Evolutionary conservation across 2,113 vertebrate genomes (phyloP).

Genomic region (Ptychochromis oligacanthus): DNA sequence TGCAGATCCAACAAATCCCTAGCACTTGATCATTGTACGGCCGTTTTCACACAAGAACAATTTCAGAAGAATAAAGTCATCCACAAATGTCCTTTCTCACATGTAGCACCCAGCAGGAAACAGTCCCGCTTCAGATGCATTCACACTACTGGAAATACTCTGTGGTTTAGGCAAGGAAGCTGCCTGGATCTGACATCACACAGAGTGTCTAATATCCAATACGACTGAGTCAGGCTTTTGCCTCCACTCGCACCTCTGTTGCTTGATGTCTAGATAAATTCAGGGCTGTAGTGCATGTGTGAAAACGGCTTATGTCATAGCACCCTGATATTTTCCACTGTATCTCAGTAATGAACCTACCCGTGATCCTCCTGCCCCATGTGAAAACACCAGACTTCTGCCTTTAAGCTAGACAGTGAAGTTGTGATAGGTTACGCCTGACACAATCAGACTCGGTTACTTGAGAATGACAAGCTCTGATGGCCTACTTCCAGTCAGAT

Average conservation of each 20-base stretch:
- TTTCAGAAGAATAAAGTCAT: conserved; percentile 12
- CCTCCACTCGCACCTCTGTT: background rate
- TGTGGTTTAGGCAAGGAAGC: background rate
- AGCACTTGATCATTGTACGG: conserved; percentile 15
- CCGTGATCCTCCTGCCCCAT: background rate
- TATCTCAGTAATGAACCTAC: conserved; percentile 45
- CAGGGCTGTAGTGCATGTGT: background rate
- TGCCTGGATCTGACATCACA: conserved; percentile 8
- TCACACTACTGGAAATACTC: background rate
- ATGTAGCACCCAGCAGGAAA: background rate
- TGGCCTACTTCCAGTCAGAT: conserved; percentile 69
- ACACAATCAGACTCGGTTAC: conserved; percentile 57
- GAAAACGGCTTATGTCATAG: conserved; percentile 13
- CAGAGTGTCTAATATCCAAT: background rate
- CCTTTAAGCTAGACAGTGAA: conserved; percentile 30
- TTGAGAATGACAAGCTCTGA: conserved; percentile 49
- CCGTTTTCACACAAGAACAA: background rate
- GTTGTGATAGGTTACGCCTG: conserved; percentile 39
- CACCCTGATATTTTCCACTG: conserved; percentile 40
- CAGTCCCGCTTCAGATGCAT: background rate
- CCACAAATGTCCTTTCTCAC: background rate
- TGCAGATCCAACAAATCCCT: conserved; percentile 41
- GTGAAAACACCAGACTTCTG: conserved; percentile 17
- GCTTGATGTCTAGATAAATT: background rate
- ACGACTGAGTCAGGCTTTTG: background rate